Conservation (phyloP, 2,888 invertebrate species). For the Tethea ocularis region DNA sequence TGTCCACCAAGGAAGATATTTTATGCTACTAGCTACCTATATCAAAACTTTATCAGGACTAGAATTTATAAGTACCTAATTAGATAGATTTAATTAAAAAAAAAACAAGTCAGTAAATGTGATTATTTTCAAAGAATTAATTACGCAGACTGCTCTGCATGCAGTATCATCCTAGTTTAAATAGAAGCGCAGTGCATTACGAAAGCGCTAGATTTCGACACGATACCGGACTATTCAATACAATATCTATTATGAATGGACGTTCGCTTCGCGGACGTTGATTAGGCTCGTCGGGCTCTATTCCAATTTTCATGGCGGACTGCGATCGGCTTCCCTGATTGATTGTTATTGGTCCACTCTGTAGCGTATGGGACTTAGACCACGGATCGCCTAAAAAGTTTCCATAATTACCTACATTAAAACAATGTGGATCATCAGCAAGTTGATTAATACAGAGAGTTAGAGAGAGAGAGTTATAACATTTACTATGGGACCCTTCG, state of each 20-base stretch:
- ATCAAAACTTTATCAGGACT: not conserved
- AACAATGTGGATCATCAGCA: not conserved
- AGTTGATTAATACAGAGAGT: no score
- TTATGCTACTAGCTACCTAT: no score
- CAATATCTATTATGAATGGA: constrained; percentile 72
- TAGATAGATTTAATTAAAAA: not conserved
- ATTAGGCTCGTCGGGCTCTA: constrained; percentile 66
- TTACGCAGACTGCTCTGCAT: constrained; percentile 5
- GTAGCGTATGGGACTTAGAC: constrained; percentile 5
- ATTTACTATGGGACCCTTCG: no score
- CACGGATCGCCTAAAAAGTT: not conserved
- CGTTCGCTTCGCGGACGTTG: constrained; percentile 57
- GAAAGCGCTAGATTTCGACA: constrained; percentile 56
- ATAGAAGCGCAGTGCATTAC: constrained; percentile 43
- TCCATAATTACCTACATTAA: not conserved
- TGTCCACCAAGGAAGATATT: not conserved
- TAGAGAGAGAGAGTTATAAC: no score
- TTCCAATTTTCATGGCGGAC: constrained; percentile 72
- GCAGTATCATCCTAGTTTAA: constrained; percentile 19
- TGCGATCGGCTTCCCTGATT: constrained; percentile 64
- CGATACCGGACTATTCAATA: constrained; percentile 71
- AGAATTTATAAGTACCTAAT: no score
- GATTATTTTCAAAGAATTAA: not conserved
- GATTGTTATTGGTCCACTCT: constrained; percentile 58
- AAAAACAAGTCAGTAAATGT: not conserved